Evolutionary conservation across 2,113 vertebrate species (phyloP).

Genomic region (Entomyzon cyanotis): DNA sequence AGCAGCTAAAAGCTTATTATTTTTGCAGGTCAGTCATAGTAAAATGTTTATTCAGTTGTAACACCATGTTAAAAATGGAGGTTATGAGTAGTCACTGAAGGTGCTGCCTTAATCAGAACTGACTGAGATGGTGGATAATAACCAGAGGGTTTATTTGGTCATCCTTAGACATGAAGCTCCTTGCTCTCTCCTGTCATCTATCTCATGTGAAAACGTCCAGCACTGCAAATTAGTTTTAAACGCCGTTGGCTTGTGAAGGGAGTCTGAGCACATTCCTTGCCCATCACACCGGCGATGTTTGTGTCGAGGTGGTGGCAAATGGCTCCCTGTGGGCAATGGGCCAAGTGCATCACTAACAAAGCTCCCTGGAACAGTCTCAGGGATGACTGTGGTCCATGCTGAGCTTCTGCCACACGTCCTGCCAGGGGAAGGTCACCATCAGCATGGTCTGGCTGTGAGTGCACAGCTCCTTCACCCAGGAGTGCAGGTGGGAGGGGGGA

Average conservation of each 20-base stretch:
- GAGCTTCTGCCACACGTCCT: neutral
- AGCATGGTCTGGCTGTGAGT: neutral
- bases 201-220: neutral
- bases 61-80: neutral
- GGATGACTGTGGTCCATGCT: neutral
- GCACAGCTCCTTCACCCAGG: neutral
- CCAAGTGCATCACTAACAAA: neutral
- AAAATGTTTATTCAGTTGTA: conserved; percentile 13
- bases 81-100: neutral
- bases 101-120: neutral
- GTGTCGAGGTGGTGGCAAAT: neutral
- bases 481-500: neutral
- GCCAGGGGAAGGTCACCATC: neutral
- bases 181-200: neutral
- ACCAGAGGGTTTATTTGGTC: neutral
- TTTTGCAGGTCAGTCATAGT: neutral
- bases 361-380: neutral
- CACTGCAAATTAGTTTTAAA: neutral
- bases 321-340: accelerated
- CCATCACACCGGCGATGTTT: accelerated
- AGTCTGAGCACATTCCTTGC: neutral
- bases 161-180: neutral
- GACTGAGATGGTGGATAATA: neutral
- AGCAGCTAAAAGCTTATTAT: conserved; percentile 21
- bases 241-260: neutral